These are phyloP conservation scores for Pachycephus smyrnensis DNA, from an alignment of 2,888 invertebrate genomes.

Conservation along the genomic window DNA sequence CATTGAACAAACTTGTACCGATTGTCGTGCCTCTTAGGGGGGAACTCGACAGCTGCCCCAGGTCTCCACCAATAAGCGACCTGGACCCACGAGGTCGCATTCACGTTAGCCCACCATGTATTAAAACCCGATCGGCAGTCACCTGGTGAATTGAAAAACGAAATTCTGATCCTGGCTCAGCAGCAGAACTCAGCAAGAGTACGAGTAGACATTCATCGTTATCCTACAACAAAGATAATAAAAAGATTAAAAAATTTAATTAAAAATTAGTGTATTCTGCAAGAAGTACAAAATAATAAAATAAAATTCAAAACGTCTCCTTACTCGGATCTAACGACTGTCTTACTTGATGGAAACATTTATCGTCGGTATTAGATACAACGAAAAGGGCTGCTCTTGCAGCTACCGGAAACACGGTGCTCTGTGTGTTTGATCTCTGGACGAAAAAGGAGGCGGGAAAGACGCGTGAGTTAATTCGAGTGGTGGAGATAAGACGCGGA, in stretches of 20 bases:
- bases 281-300: not conserved
- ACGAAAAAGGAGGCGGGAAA: slow-evolving; percentile 23
- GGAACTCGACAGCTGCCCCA: not conserved
- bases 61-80: not conserved
- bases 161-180: not conserved
- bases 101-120: not conserved
- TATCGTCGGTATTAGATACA: not conserved
- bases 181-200: not conserved
- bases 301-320: not conserved
- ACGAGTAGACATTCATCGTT: not conserved
- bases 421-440: not conserved
- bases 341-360: not conserved
- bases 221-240: not conserved
- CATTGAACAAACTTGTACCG: not conserved
- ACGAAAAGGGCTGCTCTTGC: not conserved
- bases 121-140: not conserved
- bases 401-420: not conserved
- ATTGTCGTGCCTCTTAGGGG: not conserved
- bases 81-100: not conserved
- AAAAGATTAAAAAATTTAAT: not conserved
- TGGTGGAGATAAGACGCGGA: slow-evolving; percentile 26
- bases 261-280: not conserved
- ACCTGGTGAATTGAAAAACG: not conserved
- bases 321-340: not conserved
- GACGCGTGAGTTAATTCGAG: slow-evolving; percentile 42